A percentile compares a stretch with the other conserved stretches of the same genome.
phyloP scores from a whole-genome alignment of 1,140 invertebrate genomes.

The Chymomyza costata region DNA sequence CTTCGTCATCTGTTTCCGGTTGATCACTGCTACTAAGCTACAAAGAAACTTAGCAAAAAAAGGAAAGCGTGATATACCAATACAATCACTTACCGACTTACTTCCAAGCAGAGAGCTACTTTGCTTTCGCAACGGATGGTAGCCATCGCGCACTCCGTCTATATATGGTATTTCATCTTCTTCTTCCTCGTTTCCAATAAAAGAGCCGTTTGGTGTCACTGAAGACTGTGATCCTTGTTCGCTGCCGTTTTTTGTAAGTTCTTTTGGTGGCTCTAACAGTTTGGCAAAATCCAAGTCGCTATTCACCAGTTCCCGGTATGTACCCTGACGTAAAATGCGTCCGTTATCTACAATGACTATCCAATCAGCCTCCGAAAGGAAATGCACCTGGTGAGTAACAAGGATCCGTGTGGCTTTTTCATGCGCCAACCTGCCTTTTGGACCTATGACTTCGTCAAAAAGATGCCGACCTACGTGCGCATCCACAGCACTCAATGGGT shows the following conservation, averaged over 20 bases:
- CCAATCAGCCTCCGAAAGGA: constrained; percentile 82
- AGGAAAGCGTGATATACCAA: background rate
- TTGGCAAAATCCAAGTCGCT: constrained; percentile 79
- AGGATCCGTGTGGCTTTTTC: constrained; percentile 84
- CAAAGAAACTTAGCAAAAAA: background rate
- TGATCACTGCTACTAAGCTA: constrained; percentile 36
- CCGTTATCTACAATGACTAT: constrained; percentile 88
- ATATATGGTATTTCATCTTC: constrained; percentile 74
- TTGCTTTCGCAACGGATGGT: constrained; percentile 55
- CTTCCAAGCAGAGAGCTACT: constrained; percentile 47
- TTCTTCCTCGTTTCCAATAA: background rate
- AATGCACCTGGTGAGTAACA: constrained; percentile 91
- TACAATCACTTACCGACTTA: constrained; percentile 48
- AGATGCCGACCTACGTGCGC: constrained; percentile 81
- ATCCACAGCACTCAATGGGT: constrained; percentile 87
- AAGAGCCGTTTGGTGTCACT: constrained; percentile 76
- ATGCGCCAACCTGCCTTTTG: constrained; percentile 76
- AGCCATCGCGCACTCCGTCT: constrained; percentile 58
- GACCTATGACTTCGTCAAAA: constrained; percentile 81
- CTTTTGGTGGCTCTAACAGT: constrained; percentile 75
- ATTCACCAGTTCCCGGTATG: constrained; percentile 77
- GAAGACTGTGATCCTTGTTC: constrained; percentile 21
- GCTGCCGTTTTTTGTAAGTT: constrained; percentile 19
- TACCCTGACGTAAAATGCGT: constrained; percentile 77
- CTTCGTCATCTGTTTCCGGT: constrained; percentile 50